Conservation (phyloP, 1,140 invertebrate species). For the Amphibalanus amphitrite region DNA sequence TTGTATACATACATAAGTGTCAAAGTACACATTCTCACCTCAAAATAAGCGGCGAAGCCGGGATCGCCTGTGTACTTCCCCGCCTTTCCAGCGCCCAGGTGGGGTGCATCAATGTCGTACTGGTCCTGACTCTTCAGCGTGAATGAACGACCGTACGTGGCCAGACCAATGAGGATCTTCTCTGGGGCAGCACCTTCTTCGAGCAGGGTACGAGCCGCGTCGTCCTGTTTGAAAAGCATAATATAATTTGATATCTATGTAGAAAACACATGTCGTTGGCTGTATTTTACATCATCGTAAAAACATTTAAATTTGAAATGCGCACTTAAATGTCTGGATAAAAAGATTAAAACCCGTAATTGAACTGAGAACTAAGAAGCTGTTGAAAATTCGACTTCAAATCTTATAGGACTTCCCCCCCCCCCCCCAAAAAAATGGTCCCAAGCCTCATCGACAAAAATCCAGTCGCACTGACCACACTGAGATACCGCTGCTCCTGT, state of each 20-base stretch:
- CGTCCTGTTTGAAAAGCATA: slow-evolving; percentile 43
- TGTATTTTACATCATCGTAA: not conserved
- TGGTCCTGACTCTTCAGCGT: slow-evolving; percentile 71
- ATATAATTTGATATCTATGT: too few species aligned
- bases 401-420: not conserved
- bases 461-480: slow-evolving; percentile 45
- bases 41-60: slow-evolving; percentile 85
- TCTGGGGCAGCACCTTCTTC: slow-evolving; percentile 85
- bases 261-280: too few species aligned
- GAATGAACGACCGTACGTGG: slow-evolving; percentile 86
- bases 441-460: too few species aligned
- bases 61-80: slow-evolving; percentile 73
- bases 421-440: too few species aligned
- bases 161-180: slow-evolving; percentile 78
- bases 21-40: slow-evolving; percentile 32
- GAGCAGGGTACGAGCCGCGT: slow-evolving; percentile 78
- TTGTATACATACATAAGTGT: too few species aligned
- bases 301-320: slow-evolving; percentile 8
- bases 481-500: slow-evolving; percentile 77
- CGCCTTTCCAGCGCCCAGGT: slow-evolving; percentile 55
- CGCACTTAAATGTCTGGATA: too few species aligned
- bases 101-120: slow-evolving; percentile 82
- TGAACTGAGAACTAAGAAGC: slow-evolving; percentile 7
- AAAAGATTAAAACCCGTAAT: too few species aligned
- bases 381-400: not conserved